Evolutionary conservation across 2,888 invertebrate species (phyloP).

Genomic region (Hemistola chrysoprasaria): DNA sequence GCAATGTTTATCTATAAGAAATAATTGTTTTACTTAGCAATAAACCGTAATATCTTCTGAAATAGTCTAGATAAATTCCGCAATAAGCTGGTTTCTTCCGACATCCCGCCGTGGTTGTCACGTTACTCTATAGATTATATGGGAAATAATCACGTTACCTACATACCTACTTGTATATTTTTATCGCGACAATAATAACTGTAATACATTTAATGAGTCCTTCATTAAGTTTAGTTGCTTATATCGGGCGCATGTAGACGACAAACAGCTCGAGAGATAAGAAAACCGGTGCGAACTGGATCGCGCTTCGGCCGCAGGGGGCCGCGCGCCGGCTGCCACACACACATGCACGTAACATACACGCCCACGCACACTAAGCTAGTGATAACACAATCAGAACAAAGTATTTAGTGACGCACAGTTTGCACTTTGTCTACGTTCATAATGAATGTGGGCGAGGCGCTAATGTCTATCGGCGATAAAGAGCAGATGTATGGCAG

Average conservation of each 20-base stretch:
- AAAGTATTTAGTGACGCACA: constrained; percentile 51
- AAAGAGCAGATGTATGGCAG: too few species aligned
- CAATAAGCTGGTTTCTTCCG: constrained; percentile 6
- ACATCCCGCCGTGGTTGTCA: background rate
- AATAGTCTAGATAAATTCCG: constrained; percentile 6
- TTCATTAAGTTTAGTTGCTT: constrained; percentile 45
- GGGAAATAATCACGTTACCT: constrained; percentile 12
- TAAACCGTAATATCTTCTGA: background rate
- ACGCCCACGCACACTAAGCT: constrained; percentile 23
- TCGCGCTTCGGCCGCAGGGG: constrained; percentile 64
- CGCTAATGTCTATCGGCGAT: too few species aligned
- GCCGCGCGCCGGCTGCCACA: constrained; percentile 63
- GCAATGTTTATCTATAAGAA: too few species aligned
- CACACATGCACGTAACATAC: constrained; percentile 14
- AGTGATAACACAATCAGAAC: constrained; percentile 57
- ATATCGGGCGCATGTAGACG: constrained; percentile 51
- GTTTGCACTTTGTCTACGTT: constrained; percentile 13
- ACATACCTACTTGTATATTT: constrained; percentile 6
- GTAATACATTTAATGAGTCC: constrained; percentile 47
- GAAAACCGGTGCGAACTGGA: constrained; percentile 64
- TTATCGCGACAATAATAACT: constrained; percentile 25
- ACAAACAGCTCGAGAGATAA: constrained; percentile 56
- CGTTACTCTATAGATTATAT: too few species aligned
- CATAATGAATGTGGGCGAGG: too few species aligned
- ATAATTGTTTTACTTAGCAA: background rate